phyloP scores from a whole-genome alignment of 2,888 invertebrate species.

The Zaprionus obscuricornis region DNA sequence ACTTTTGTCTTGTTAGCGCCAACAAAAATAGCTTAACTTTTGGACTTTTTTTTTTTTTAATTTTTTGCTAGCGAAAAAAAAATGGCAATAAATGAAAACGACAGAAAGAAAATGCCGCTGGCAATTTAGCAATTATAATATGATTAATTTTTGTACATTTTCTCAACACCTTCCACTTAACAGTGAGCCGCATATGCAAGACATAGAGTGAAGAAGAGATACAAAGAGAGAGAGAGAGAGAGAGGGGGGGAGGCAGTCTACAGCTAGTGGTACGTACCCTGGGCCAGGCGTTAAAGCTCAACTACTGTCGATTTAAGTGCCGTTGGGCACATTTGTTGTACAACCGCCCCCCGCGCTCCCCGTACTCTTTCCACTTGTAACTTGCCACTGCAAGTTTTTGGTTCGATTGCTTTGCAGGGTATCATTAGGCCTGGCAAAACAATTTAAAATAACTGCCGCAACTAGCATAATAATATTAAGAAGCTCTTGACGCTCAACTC shows the following conservation, averaged over 20 bases:
- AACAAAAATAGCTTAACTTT: too few species aligned
- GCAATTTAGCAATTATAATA: slow-evolving; percentile 81
- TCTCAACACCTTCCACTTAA: slow-evolving; percentile 76
- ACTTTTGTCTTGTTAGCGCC: too few species aligned
- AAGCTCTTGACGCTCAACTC: too few species aligned
- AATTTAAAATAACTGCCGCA: slow-evolving; percentile 77
- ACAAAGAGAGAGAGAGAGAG: neutral
- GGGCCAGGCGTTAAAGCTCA: slow-evolving; percentile 62
- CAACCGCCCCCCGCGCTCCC: neutral
- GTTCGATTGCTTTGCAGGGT: too few species aligned
- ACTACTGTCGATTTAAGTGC: slow-evolving; percentile 77
- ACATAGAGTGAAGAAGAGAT: neutral
- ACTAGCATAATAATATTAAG: slow-evolving; percentile 75
- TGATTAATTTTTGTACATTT: slow-evolving; percentile 78
- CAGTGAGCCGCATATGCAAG: slow-evolving; percentile 23
- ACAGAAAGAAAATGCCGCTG: slow-evolving; percentile 33
- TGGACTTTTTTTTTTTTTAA: too few species aligned
- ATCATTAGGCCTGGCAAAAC: slow-evolving; percentile 75
- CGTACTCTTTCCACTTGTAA: too few species aligned
- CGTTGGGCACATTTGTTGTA: slow-evolving; percentile 50
- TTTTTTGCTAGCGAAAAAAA: too few species aligned
- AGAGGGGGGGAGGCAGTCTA: neutral
- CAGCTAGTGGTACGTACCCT: slow-evolving; percentile 15
- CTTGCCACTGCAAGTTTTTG: too few species aligned
- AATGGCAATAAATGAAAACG: too few species aligned